Base-by-base conservation (phyloP, 2,113 vertebrate genomes). In the Plecotus auritus region DNA sequence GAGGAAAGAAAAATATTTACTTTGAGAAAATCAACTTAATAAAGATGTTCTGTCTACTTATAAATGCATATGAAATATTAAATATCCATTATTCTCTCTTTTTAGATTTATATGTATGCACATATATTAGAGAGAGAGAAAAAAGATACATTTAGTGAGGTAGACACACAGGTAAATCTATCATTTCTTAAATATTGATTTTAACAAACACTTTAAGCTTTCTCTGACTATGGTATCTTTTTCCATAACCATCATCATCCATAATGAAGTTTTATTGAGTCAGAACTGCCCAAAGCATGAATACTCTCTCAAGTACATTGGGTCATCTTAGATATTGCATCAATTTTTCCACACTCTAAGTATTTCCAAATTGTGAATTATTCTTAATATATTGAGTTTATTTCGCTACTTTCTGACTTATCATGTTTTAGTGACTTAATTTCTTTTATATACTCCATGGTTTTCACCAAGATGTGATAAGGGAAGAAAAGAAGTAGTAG, bases 161-260 rank as follows among this genome's bases (percentile, higher is more conserved):
- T 37, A 91, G 13, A 73, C 8, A 64, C 81, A 85, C 20, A 82
- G 35, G 9, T 12, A 82, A 76, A 40, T 85, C 59, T 78, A 77
- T 66, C 22, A 54, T 35, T 70, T 89, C 22, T 92, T 93, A 91
- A 82, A 11, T 67, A 91, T 32, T 61, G 14, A 85, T 80, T 80
- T 94, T 83, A 74, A 67, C 40, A 40, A 93, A 37, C 23, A 92
- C 88, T 77, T 87, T 56, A 83, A 67, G 23, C 20, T 88, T 95
- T 66, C 13, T 83, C 10, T 82, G 32, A 26, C 12, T 72, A 67
- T 32, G 28, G 20, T 76, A 26, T 91, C 51, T 56, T 61, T 93
- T 92, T 88, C 42, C 14, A 69, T 91, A 88, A 67, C 10, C 12
- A 90, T 85, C 90, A 76, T 74, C 42, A 84, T 87, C 59, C 81